These are phyloP conservation scores for Leptopilina clavipes DNA, from an alignment of 1,140 invertebrate species.

Conservation along the genomic window DNA sequence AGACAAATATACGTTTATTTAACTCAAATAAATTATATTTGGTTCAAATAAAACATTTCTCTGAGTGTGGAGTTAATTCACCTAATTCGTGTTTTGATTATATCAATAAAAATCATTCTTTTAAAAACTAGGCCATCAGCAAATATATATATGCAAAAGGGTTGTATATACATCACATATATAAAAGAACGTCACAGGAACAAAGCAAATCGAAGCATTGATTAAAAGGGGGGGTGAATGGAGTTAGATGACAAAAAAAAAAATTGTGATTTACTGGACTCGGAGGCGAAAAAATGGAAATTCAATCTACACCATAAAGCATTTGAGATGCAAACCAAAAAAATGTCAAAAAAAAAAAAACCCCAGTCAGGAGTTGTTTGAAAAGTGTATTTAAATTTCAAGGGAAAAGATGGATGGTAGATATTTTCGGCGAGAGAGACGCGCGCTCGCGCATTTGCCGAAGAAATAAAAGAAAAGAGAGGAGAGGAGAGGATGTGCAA, in stretches of 20 bases:
- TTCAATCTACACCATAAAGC: slow-evolving; percentile 19
- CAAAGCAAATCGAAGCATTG: slow-evolving; percentile 15
- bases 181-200: slow-evolving; percentile 14
- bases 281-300: slow-evolving; percentile 9
- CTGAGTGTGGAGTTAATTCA: too few species aligned
- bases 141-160: neutral
- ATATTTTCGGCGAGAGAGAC: slow-evolving; percentile 20
- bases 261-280: slow-evolving; percentile 8
- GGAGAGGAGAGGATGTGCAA: neutral
- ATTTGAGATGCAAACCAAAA: neutral
- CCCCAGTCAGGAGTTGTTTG: neutral
- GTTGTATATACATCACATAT: neutral
- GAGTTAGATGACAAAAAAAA: neutral
- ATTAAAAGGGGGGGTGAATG: neutral
- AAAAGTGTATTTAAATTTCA: slow-evolving; percentile 21
- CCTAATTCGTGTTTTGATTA: too few species aligned
- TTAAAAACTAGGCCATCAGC: neutral
- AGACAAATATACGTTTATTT: too few species aligned
- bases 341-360: neutral
- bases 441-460: neutral
- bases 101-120: slow-evolving; percentile 11
- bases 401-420: slow-evolving; percentile 32
- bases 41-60: too few species aligned
- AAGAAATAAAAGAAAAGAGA: slow-evolving; percentile 16
- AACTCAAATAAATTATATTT: too few species aligned